Base-by-base conservation (phyloP, 2,113 vertebrate genomes). In the Tetrax tetrax region DNA sequence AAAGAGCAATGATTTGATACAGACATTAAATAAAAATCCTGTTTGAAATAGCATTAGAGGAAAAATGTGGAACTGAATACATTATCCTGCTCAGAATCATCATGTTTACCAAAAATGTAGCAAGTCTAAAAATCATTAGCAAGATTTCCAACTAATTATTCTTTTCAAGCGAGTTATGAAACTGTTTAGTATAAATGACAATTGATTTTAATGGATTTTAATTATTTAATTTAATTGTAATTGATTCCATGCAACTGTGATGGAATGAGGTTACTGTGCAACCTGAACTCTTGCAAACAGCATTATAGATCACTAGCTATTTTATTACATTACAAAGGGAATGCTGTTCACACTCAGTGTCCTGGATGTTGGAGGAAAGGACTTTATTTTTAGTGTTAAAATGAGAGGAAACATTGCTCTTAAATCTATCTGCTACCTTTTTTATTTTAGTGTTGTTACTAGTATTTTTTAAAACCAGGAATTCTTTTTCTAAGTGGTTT, bases 51-150 rank as follows among this genome's bases (percentile, higher is more conserved):
- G 28, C 35, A 71, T 53, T 21, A 65, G n/a, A 83, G 79, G 57
- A 50, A 66, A 93, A 86, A 94, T 27, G 14, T 22, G 12, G 25
- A 97, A 75, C 7, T 47, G 47, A 75, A 83, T 56, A 59, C 45
- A 72, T 86, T 69, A 78, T 31, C 11, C 57, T 93, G 53, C 69
- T 89, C 65, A 75, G 75, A 97, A 82, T 82, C 25, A 80, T 53
- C 54, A 78, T 1, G 10, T 83, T 91, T 80, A 96, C 89, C 17
- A 95, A 89, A 95, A 94, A 72, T 28, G 29, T 53, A 68, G 56
- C 50, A 85, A 92, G 27, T 80, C 97, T 90, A 69, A 87, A 95
- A 89, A 76, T 38, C 25, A 70, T 83, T 68, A 93, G 60, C 43
- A 79, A 57, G 59, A 87, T 83, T 87, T 94, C n/a, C 25, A 93